Conservation (phyloP, 2,797 vertebrate species). For the Cossypha caffra region DNA sequence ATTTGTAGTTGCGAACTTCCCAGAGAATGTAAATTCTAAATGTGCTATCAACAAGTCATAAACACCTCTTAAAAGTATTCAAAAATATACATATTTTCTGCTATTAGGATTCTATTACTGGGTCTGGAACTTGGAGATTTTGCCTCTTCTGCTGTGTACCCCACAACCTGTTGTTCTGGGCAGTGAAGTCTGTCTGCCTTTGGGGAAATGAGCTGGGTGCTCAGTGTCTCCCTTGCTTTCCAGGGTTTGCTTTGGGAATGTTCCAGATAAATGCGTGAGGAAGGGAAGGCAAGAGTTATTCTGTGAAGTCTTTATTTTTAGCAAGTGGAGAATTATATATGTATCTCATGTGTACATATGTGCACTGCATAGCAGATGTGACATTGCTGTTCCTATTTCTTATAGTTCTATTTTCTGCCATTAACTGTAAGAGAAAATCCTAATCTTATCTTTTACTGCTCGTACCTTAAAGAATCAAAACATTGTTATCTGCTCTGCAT, state of each 20-base stretch:
- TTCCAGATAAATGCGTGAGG: background rate
- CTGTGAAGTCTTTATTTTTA: background rate
- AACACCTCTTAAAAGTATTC: background rate
- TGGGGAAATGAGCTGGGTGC: background rate
- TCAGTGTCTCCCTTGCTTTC: background rate
- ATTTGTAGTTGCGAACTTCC: slow-evolving; percentile 31
- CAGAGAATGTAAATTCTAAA: slow-evolving; percentile 29
- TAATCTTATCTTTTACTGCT: background rate
- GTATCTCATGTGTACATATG: rapidly evolving
- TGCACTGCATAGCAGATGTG: background rate
- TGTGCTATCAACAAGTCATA: slow-evolving; percentile 22
- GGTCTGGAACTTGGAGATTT: background rate
- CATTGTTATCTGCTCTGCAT: background rate
- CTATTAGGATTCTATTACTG: background rate
- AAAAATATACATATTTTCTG: slow-evolving; percentile 1
- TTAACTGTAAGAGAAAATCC: background rate
- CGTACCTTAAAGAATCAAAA: background rate
- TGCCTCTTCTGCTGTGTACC: background rate
- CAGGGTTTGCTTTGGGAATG: background rate
- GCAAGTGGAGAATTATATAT: background rate
- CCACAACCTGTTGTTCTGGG: background rate
- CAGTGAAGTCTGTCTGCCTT: background rate
- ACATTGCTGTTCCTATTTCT: background rate
- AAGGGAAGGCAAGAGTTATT: background rate
- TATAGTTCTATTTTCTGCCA: background rate